These are phyloP conservation scores for Drosophila barbarae DNA, from an alignment of 2,888 invertebrate species.

Conservation along the genomic window DNA sequence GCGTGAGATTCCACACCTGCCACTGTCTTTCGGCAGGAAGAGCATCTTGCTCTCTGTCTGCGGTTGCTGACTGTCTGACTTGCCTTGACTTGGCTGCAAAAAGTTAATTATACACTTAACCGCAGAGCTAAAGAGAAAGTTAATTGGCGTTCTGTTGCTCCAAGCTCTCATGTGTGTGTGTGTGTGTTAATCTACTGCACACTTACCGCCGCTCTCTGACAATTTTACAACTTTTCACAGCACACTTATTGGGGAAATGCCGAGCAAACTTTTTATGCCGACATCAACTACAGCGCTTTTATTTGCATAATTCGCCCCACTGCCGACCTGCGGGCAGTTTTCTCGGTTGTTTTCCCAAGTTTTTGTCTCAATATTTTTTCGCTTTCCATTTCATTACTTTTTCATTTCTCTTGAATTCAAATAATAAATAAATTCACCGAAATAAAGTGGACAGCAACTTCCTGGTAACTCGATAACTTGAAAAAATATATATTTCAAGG, in stretches of 20 bases:
- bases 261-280: not conserved
- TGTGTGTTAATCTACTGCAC: not conserved
- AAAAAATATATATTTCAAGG: conserved; percentile 8
- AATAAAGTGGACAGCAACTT: conserved; percentile 11
- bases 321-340: conserved; percentile 3
- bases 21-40: conserved; percentile 1
- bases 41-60: conserved; percentile 13
- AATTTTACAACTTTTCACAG: conserved; percentile 2
- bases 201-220: not conserved
- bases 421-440: conserved; percentile 19
- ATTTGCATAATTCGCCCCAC: conserved; percentile 26
- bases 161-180: not conserved
- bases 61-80: conserved; percentile 5
- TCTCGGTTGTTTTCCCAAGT: not conserved
- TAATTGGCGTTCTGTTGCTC: conserved; percentile 20
- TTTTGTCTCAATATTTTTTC: not conserved
- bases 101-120: conserved; percentile 34
- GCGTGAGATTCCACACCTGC: conserved; percentile 35
- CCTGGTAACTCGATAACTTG: conserved; percentile 16
- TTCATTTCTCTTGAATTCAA: conserved; percentile 10
- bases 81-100: conserved; percentile 3
- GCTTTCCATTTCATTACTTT: conserved; percentile 13
- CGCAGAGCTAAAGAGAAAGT: conserved; percentile 16
- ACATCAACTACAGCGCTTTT: conserved; percentile 3
- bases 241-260: conserved; percentile 3